Evolutionary conservation across 2,888 invertebrate species (phyloP).

Genomic region (Augochlorella aurata): DNA sequence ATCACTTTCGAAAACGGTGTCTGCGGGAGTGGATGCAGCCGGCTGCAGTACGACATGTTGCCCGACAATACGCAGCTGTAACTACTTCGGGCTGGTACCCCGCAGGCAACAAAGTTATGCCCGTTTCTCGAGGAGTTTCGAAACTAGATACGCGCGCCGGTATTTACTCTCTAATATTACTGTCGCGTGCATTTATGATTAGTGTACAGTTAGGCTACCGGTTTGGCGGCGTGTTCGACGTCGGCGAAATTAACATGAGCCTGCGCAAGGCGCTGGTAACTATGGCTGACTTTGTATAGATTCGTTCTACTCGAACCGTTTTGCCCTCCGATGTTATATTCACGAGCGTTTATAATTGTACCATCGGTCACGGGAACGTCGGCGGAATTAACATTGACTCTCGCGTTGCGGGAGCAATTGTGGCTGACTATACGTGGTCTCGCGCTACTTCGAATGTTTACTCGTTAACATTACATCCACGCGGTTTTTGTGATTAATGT

Average conservation of each 20-base stretch:
- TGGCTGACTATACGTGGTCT: background rate
- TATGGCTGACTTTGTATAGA: background rate
- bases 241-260: background rate
- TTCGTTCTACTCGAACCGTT: background rate
- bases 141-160: background rate
- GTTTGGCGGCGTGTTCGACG: background rate
- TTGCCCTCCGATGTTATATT: background rate
- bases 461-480: background rate
- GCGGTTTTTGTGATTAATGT: background rate
- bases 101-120: background rate
- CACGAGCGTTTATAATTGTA: background rate
- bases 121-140: background rate
- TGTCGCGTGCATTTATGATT: background rate
- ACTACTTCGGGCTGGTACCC: background rate
- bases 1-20: background rate
- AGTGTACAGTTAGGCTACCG: background rate
- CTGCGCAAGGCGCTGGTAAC: background rate
- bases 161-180: constrained; percentile 5
- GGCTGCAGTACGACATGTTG: background rate
- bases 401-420: background rate
- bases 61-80: background rate
- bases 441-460: background rate
- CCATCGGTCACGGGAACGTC: background rate
- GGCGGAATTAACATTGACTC: background rate
- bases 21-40: background rate